Percentiles rank a stretch among this genome's conserved stretches.
Conservation (phyloP, 2,888 invertebrate genomes). For the Eucera pruinosa region DNA sequence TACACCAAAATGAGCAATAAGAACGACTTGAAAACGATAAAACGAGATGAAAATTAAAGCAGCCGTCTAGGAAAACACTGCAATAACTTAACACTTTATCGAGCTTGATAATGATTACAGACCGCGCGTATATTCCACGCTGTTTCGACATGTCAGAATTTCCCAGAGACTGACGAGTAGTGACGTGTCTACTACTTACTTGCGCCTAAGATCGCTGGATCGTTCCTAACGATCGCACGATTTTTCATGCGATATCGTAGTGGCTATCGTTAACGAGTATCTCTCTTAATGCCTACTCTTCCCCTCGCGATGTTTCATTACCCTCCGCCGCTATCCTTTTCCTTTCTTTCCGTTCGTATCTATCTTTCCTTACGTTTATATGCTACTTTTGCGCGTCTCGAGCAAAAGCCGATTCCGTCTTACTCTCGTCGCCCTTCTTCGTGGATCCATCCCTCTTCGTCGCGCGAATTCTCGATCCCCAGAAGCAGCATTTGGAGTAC, state of each 20-base stretch:
- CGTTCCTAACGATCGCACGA: conserved; percentile 62
- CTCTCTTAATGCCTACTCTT: conserved; percentile 55
- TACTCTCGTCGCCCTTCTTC: neutral
- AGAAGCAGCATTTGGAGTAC: conserved; percentile 61
- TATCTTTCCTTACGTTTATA: conserved; percentile 21
- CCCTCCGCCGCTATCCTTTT: neutral
- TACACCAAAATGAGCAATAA: too few species aligned
- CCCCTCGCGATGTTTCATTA: conserved; percentile 30
- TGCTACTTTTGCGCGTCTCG: conserved; percentile 3
- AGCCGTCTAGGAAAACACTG: too few species aligned
- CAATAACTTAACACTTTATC: neutral
- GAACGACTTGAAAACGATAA: too few species aligned
- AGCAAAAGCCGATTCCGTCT: neutral
- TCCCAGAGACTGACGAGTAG: conserved; percentile 49
- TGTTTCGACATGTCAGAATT: conserved; percentile 17
- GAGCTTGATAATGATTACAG: neutral
- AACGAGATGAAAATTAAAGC: too few species aligned
- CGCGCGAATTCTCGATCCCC: conserved; percentile 48
- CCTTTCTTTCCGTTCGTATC: conserved; percentile 28
- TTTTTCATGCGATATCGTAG: conserved; percentile 64
- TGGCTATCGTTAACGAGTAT: conserved; percentile 68
- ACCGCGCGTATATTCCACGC: neutral
- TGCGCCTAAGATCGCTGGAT: conserved; percentile 53
- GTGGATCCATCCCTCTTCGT: conserved; percentile 7
- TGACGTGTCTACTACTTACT: conserved; percentile 32